Evolutionary conservation across 92 coral and sea anemone genomes (phyloP), one percentile per base, ranked within the genome.

Genomic region (Metridium senile): DNA sequence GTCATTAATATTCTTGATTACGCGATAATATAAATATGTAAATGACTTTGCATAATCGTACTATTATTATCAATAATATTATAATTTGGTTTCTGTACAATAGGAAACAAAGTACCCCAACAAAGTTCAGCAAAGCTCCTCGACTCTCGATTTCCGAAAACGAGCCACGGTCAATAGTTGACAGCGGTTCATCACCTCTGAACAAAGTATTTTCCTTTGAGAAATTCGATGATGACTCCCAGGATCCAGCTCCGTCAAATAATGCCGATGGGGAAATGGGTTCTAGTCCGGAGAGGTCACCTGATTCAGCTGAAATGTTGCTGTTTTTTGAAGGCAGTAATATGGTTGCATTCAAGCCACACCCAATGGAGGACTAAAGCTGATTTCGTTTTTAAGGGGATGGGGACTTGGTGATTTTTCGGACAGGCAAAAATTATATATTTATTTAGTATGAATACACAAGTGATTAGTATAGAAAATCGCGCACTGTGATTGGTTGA

Each of bases 21-120:
- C n/a, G n/a, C n/a, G n/a, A n/a, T n/a, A n/a, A n/a, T n/a, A n/a
- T n/a, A n/a, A n/a, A n/a, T n/a, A n/a, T n/a, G n/a, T n/a, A n/a
- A 13, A 39, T 39, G 49, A 39, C 13, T 13, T 39, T 13, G 13
- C 49, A 39, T 39, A 39, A 13, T 13, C 13, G 6, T 13, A 39
- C 49, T 4, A 39, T 39, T 13, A 39, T 39, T 39, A 4, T 39
- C 13, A 39, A 39, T 13, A 39, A 4, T 6, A 39, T 13, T 39
- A 4, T 13, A 39, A 39, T 13, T 4, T 39, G 49, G 13, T 4
- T 39, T 39, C 49, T 4, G 13, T 39, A 4, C 49, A 6, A 39
- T 39, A 94, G 97, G 62, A 94, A 94, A 75, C 98, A 94, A 63
- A 85, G 89, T 8, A 82, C 92, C 57, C 98, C 98, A 30, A 82